Percentiles rank a stretch among this genome's conserved stretches.
phyloP scores from a whole-genome alignment of 2,113 vertebrate genomes.

The Phrynosoma platyrhinos region DNA sequence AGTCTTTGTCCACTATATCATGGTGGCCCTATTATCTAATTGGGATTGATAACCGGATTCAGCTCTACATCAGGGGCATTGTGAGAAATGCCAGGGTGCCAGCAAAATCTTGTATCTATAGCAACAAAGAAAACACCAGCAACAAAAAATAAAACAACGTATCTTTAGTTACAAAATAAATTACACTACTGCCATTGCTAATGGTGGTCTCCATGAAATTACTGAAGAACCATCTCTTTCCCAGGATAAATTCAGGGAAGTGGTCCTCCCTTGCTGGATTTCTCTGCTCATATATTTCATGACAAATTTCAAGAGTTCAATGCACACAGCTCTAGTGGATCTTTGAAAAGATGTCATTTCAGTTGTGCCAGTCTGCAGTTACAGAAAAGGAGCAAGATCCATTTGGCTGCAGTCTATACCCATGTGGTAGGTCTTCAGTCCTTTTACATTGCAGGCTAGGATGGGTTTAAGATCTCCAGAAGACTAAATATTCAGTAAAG shows the following conservation, averaged over 20 bases:
- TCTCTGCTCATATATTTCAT: not conserved
- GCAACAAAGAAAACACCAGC: too few relatives aligned
- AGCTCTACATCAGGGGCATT: too few relatives aligned
- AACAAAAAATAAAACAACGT: not conserved
- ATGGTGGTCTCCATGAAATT: not conserved
- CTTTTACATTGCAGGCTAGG: not conserved
- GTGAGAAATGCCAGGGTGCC: too few relatives aligned
- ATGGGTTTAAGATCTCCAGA: not conserved
- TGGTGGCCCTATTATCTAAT: too few relatives aligned
- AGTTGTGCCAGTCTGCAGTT: not conserved
- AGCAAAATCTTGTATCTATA: too few relatives aligned
- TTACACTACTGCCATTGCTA: not conserved
- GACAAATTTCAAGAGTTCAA: not conserved
- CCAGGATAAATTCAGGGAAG: not conserved
- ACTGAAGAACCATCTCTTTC: not conserved
- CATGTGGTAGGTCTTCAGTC: not conserved
- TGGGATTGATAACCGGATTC: too few relatives aligned
- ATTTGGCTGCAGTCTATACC: not conserved
- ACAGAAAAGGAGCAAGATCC: not conserved
- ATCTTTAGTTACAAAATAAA: not conserved
- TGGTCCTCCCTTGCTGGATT: not conserved
- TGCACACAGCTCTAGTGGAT: not conserved
- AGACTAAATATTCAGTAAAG: not conserved
- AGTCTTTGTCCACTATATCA: too few relatives aligned
- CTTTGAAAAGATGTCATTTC: not conserved